Conservation (phyloP, 2,888 invertebrate genomes). For the Parnassius mnemosyne region DNA sequence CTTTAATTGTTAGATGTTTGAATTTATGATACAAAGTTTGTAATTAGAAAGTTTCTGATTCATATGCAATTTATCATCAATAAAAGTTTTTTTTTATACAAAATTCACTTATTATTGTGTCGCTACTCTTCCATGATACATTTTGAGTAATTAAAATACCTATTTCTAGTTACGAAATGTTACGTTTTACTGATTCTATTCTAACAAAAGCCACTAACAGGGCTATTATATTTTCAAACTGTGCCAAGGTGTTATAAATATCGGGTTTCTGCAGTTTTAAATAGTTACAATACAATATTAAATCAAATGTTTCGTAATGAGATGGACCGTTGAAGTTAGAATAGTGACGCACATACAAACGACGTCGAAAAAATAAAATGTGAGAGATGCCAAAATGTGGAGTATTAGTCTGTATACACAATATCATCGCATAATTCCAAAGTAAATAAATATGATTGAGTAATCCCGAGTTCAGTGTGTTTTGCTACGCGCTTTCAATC, state of each 20-base stretch:
- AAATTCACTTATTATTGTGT: too few relatives aligned
- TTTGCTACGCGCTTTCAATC: conserved; percentile 42
- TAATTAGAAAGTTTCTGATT: conserved; percentile 16
- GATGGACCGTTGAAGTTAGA: conserved; percentile 47
- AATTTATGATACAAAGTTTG: conserved; percentile 13
- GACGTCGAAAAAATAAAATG: conserved; percentile 54
- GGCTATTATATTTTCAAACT: conserved; percentile 25
- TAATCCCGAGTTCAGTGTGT: conserved; percentile 42
- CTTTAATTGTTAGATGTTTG: conserved; percentile 34
- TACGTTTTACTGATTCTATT: conserved; percentile 8
- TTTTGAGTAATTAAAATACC: background rate
- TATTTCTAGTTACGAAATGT: background rate
- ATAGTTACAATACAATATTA: conserved; percentile 34
- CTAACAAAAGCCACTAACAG: conserved; percentile 28
- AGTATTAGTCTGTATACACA: conserved; percentile 49
- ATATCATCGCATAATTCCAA: conserved; percentile 51
- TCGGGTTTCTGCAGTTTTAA: conserved; percentile 43
- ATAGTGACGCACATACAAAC: conserved; percentile 55
- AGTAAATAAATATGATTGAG: conserved; percentile 58
- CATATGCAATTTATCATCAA: background rate
- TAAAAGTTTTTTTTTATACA: too few relatives aligned
- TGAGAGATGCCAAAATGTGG: conserved; percentile 50
- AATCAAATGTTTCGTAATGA: conserved; percentile 43
- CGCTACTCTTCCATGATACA: too few relatives aligned
- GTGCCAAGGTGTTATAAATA: conserved; percentile 42